Conservation (phyloP, 1,140 invertebrate species). For the Aphidius ervi region DNA sequence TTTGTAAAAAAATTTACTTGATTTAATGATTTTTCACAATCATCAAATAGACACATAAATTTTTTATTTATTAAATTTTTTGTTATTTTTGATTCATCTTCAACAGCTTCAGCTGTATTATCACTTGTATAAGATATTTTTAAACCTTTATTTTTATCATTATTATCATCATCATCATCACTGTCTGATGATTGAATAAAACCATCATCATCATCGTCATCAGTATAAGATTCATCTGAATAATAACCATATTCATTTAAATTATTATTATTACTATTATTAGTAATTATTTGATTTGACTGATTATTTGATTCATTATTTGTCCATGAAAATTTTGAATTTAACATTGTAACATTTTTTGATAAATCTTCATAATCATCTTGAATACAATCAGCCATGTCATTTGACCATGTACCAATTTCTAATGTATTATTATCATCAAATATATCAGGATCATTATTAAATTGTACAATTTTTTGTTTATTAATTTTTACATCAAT, state of each 20-base stretch:
- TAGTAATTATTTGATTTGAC: too few species aligned
- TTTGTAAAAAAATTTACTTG: conserved; percentile 36
- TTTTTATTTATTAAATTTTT: conserved; percentile 46
- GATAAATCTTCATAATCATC: conserved; percentile 33
- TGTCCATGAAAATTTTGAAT: conserved; percentile 37
- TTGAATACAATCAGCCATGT: conserved; percentile 63
- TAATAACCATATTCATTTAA: conserved; percentile 50
- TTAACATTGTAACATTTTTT: conserved; percentile 33
- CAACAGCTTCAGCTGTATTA: conserved; percentile 80
- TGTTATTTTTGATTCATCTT: conserved; percentile 55
- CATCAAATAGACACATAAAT: conserved; percentile 42
- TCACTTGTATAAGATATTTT: conserved; percentile 77
- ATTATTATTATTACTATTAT: conserved; percentile 23
- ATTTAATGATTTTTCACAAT: conserved; percentile 38
- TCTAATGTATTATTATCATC: conserved; percentile 59
- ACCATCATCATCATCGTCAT: conserved; percentile 48
- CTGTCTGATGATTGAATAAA: conserved; percentile 37
- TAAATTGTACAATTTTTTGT: background rate
- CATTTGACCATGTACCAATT: conserved; percentile 89
- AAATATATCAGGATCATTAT: background rate
- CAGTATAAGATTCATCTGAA: conserved; percentile 47
- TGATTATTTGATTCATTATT: too few species aligned
- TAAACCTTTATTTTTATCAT: conserved; percentile 52
- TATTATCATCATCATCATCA: conserved; percentile 41
- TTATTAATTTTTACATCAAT: background rate